Conservation (phyloP, 2,797 vertebrate species). For the Rhinatrema bivittatum region DNA sequence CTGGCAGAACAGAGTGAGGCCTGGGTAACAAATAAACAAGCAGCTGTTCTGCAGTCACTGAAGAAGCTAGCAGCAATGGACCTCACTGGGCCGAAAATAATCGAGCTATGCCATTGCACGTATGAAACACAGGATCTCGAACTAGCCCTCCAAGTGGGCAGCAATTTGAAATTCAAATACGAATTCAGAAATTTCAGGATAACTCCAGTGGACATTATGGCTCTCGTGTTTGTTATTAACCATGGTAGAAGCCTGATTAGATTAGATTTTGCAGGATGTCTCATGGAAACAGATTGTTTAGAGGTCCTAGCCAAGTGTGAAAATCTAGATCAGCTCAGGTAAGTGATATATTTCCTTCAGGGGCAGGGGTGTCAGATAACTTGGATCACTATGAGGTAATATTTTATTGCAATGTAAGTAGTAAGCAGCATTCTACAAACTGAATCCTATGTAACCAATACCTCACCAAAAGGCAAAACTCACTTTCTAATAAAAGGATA, state of each 20-base stretch:
- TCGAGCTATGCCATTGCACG: slow-evolving; percentile 74
- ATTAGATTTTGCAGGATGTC: slow-evolving; percentile 76
- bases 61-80: slow-evolving; percentile 47
- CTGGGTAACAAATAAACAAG: slow-evolving; percentile 61
- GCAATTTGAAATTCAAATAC: slow-evolving; percentile 47
- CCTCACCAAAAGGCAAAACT: no score
- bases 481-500: no score
- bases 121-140: slow-evolving; percentile 66
- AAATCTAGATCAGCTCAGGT: no score
- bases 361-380: neutral
- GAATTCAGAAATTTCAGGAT: slow-evolving; percentile 75
- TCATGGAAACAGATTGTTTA: slow-evolving; percentile 67
- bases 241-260: slow-evolving; percentile 38
- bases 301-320: slow-evolving; percentile 61
- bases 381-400: neutral
- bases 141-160: slow-evolving; percentile 49
- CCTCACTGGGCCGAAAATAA: slow-evolving; percentile 76
- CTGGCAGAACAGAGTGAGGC: slow-evolving; percentile 36
- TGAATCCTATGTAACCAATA: no score
- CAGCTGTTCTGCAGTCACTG: slow-evolving; percentile 50
- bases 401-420: neutral
- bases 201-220: slow-evolving; percentile 60
- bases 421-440: no score
- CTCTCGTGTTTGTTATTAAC: slow-evolving; percentile 65
- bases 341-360: slow-evolving; percentile 7